Conservation (phyloP, 2,113 vertebrate species). For the Gymnobelideus leadbeateri region DNA sequence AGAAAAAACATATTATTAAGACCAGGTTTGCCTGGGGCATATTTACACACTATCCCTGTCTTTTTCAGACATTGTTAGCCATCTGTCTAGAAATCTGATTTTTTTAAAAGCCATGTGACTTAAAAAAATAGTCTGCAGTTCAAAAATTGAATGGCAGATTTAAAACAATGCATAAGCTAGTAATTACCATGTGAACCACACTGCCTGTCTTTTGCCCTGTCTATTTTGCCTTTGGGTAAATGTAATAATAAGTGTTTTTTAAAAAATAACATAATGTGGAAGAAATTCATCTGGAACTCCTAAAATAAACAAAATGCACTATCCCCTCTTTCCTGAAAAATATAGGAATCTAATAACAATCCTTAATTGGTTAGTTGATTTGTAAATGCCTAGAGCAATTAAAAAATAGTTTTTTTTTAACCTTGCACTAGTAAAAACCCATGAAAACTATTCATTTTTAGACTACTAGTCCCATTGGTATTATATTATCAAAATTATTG, state of each 20-base stretch:
- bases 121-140: slow-evolving; percentile 42
- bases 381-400: slow-evolving; percentile 52
- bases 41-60: not conserved
- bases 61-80: slow-evolving; percentile 35
- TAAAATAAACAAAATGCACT: slow-evolving; percentile 28
- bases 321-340: slow-evolving; percentile 56
- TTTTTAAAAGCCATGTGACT: slow-evolving; percentile 30
- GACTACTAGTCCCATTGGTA: slow-evolving; percentile 7
- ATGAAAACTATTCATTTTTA: not conserved
- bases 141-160: slow-evolving; percentile 36
- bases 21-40: not conserved
- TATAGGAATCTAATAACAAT: slow-evolving; percentile 40
- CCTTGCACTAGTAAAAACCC: slow-evolving; percentile 28
- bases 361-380: slow-evolving; percentile 48
- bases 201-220: not conserved
- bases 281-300: slow-evolving; percentile 7
- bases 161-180: slow-evolving; percentile 34
- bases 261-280: slow-evolving; percentile 12
- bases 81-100: slow-evolving; percentile 7
- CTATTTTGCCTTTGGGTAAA: slow-evolving; percentile 7
- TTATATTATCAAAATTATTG: slow-evolving; percentile 22
- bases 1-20: slow-evolving; percentile 17
- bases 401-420: slow-evolving; percentile 28
- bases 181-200: slow-evolving; percentile 35
- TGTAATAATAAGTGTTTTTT: slow-evolving; percentile 16